A percentile compares a stretch with the other conserved stretches of the same genome.
Conservation (phyloP, 2,888 invertebrate species). For the Hybos culiciformis region DNA sequence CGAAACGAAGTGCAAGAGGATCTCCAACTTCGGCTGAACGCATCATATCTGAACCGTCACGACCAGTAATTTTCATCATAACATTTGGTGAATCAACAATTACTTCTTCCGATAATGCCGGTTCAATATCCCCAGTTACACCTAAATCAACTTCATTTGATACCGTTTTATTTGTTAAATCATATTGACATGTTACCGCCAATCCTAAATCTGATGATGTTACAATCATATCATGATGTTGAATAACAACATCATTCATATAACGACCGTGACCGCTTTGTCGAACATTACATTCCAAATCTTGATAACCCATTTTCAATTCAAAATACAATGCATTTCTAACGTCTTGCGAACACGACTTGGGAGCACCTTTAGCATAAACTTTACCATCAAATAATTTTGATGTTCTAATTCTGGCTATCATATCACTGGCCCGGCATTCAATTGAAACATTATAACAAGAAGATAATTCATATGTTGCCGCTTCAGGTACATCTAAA, state of each 20-base stretch:
- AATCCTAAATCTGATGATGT: slow-evolving; percentile 85
- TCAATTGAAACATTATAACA: slow-evolving; percentile 92
- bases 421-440: slow-evolving; percentile 85
- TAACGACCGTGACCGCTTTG: slow-evolving; percentile 75
- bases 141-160: slow-evolving; percentile 81
- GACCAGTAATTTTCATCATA: slow-evolving; percentile 81
- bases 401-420: slow-evolving; percentile 80
- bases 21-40: slow-evolving; percentile 85
- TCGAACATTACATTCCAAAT: slow-evolving; percentile 83
- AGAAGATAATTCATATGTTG: slow-evolving; percentile 82
- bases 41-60: slow-evolving; percentile 70
- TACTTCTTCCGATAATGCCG: slow-evolving; percentile 75
- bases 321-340: slow-evolving; percentile 81
- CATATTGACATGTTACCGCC: slow-evolving; percentile 85
- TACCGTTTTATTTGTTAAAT: slow-evolving; percentile 83
- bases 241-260: slow-evolving; percentile 82
- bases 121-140: slow-evolving; percentile 73
- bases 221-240: slow-evolving; percentile 88
- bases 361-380: slow-evolving; percentile 87
- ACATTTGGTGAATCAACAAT: slow-evolving; percentile 91
- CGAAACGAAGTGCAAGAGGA: slow-evolving; percentile 78
- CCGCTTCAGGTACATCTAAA: slow-evolving; percentile 78
- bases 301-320: slow-evolving; percentile 81
- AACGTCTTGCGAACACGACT: slow-evolving; percentile 82
- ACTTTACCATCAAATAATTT: slow-evolving; percentile 88